Percentiles rank a stretch among this genome's conserved stretches.
These are phyloP conservation scores for Vipera latastei DNA, from an alignment of 2,797 vertebrate genomes.

Conservation along the genomic window DNA sequence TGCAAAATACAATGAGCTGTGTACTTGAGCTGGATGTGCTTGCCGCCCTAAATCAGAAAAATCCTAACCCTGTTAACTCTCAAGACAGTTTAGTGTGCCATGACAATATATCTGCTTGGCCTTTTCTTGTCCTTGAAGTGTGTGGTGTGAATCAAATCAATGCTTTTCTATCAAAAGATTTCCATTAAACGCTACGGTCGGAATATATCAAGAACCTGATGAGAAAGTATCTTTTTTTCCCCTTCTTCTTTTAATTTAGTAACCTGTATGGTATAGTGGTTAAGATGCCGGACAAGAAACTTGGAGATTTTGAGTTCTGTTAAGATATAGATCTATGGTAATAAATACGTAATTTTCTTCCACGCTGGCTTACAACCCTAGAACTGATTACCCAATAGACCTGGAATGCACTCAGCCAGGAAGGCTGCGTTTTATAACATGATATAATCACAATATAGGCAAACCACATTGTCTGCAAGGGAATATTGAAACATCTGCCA, in stretches of 20 bases:
- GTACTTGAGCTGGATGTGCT: neutral
- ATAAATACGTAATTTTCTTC: neutral
- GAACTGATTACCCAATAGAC: neutral
- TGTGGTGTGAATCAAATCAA: neutral
- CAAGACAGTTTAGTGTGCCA: neutral
- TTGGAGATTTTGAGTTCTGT: neutral
- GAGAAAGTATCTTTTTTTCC: neutral
- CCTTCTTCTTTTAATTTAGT: neutral
- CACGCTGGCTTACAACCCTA: neutral
- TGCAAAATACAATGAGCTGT: neutral
- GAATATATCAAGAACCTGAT: neutral
- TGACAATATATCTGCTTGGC: neutral
- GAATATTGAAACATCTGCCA: neutral
- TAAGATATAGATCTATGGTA: neutral
- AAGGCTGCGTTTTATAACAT: neutral
- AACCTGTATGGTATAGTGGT: neutral
- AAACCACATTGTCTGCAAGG: neutral
- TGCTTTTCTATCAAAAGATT: neutral
- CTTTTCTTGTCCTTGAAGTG: neutral
- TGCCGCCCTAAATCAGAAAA: neutral
- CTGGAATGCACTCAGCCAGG: neutral
- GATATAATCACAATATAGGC: neutral
- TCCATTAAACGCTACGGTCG: neutral
- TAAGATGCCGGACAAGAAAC: neutral
- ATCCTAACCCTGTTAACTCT: neutral